Conservation (phyloP, 2,888 invertebrate genomes). For the Drosophila mercatorum region DNA sequence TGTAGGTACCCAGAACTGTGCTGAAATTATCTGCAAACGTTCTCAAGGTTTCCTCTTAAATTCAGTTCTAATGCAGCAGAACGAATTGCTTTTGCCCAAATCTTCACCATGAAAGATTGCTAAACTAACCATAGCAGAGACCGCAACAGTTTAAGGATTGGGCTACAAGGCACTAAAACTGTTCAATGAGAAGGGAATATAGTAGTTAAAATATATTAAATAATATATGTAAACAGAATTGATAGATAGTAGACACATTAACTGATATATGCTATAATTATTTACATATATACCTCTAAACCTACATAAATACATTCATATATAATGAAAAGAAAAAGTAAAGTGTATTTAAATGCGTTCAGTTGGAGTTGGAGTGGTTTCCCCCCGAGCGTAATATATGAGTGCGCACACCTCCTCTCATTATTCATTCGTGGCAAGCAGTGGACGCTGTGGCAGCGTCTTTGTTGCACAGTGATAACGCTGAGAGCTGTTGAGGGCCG, state of each 20-base stretch:
- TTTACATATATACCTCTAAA: too few species aligned
- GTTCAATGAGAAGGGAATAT: not conserved
- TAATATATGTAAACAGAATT: too few species aligned
- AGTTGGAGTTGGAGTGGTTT: constrained; percentile 1
- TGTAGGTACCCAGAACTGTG: not conserved
- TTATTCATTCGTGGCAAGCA: constrained; percentile 36
- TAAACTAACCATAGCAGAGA: constrained; percentile 2
- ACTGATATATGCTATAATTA: too few species aligned
- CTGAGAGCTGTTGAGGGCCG: constrained; percentile 58
- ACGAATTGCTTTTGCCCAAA: constrained; percentile 6
- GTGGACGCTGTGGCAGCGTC: constrained; percentile 40
- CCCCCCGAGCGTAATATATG: constrained; percentile 36
- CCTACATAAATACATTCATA: not conserved
- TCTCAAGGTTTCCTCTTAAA: constrained; percentile 10
- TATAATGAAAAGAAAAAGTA: constrained; percentile 2
- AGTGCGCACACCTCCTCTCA: constrained; percentile 36
- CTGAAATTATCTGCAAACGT: not conserved
- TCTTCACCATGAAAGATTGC: not conserved
- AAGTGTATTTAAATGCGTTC: constrained; percentile 14
- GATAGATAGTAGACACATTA: too few species aligned
- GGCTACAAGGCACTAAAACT: not conserved
- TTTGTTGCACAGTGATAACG: constrained; percentile 56
- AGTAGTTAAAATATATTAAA: too few species aligned
- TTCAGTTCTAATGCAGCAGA: constrained; percentile 2
- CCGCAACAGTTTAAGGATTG: constrained; percentile 3